Evolutionary conservation across 1,140 invertebrate genomes (phyloP), one percentile per base, ranked within the genome.

Genomic region (Venturia canescens): DNA sequence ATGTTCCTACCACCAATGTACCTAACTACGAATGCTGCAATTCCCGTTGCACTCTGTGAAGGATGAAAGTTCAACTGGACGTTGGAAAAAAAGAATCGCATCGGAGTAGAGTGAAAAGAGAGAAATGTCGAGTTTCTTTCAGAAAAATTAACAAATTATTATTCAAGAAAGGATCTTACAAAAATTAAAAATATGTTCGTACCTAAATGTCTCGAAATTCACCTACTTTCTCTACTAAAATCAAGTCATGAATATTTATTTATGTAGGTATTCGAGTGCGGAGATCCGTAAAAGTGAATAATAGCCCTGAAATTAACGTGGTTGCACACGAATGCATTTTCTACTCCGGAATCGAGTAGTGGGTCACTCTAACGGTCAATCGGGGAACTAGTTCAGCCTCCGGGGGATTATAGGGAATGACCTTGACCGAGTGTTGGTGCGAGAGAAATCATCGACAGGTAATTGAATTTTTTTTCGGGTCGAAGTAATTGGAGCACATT

Each of bases 341-440:
- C 31, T 48, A 77, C 75, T 77, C 48, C 7, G 44, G 74, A 78
- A 77, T 77, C 0, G 16, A 60, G 18, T 16, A 60, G 75, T 77
- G 34, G 87, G 85, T 80, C 88, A 83, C 90, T 90, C 90, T 91
- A 87, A 87, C 89, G 90, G 88, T 80, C 34, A 78, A 82, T 34
- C n/a, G 80, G 82, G 81, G 87, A 91, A 91, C 90, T 90, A 89
- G 71, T 83, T 85, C 72, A 60, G 27, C 27, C 27, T 76, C 29
- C 57, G 75, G 23, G 75, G 23, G 21, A 69, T 31, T 18, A 60
- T 44, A 66, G 75, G 34, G 13, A 66, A 38, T 21, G 57, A 23
- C 75, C n/a, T 38, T 77, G 75, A 63, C 57, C 60, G 57, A 63
- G 21, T 29, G 75, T 38, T 66, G 66, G 29, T 31, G 60, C 13